Evolutionary conservation across 2,113 vertebrate species (phyloP).

Genomic region (Apteryx owenii): DNA sequence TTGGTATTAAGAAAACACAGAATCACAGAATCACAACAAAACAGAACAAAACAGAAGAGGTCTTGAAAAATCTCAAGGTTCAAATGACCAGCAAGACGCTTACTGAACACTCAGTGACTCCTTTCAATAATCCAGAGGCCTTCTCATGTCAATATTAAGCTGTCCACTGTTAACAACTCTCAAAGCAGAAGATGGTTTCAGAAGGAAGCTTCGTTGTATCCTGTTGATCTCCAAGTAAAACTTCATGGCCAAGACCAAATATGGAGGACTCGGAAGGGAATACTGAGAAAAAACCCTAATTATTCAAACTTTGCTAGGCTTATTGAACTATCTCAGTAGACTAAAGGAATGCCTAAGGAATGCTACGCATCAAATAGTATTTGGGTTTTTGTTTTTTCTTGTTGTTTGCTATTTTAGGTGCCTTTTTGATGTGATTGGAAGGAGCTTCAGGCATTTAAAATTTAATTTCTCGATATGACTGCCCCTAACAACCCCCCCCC

Average conservation of each 20-base stretch:
- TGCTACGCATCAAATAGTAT: neutral
- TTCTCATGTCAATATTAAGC: neutral
- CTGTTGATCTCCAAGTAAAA: neutral
- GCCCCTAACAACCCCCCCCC: neutral
- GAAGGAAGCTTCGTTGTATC: neutral
- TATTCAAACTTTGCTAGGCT: neutral
- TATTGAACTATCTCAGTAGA: neutral
- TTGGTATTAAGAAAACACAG: neutral
- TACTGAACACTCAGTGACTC: neutral
- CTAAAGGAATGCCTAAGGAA: neutral
- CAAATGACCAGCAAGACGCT: neutral
- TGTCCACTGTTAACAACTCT: neutral
- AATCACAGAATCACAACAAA: no score
- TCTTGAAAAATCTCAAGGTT: slow-evolving; percentile 26
- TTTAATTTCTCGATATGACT: neutral
- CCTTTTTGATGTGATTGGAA: neutral
- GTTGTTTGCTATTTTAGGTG: neutral
- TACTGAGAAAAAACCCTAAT: neutral
- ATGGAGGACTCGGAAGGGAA: neutral
- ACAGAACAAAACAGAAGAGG: neutral
- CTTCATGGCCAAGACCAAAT: neutral
- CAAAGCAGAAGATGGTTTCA: neutral
- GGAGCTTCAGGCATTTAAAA: neutral
- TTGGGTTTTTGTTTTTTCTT: neutral
- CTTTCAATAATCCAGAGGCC: neutral